Evolutionary conservation across 92 coral and sea anemone species (phyloP).

Genomic region (Heliopora coerulea): DNA sequence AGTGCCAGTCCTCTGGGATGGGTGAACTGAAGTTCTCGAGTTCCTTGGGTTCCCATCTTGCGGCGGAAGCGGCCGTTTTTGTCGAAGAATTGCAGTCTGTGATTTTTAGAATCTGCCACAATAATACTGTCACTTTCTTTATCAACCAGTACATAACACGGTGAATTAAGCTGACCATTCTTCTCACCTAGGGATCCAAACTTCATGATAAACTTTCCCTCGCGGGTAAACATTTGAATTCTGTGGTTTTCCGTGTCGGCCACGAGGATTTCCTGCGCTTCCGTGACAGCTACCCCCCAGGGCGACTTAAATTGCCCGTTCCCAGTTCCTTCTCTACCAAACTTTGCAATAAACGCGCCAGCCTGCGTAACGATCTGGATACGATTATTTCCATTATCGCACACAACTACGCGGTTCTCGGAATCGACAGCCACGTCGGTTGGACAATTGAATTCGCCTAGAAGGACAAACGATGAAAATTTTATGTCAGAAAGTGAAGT

Average conservation of each 20-base stretch:
- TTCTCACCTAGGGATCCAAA: conserved; percentile 88
- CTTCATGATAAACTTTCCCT: conserved; percentile 84
- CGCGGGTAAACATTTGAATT: conserved; percentile 78
- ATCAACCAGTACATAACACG: conserved; percentile 78
- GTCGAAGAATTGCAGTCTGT: conserved; percentile 91
- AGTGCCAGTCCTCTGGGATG: conserved; percentile 96
- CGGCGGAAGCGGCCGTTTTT: conserved; percentile 76
- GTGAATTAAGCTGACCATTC: conserved; percentile 81
- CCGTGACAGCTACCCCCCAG: conserved; percentile 93
- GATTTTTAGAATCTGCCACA: conserved; percentile 95
- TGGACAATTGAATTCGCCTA: conserved; percentile 94
- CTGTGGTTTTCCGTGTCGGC: conserved; percentile 99
- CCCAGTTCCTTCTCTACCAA: conserved; percentile 96
- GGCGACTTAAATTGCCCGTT: conserved; percentile 98
- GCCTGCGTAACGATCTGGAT: conserved; percentile 82
- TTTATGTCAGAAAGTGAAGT: no score
- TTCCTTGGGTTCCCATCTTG: conserved; percentile 82
- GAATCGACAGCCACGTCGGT: conserved; percentile 89
- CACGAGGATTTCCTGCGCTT: conserved; percentile 76
- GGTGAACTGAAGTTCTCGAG: conserved; percentile 78
- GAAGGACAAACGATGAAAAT: not conserved
- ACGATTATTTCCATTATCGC: conserved; percentile 96
- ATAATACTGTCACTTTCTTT: conserved; percentile 79
- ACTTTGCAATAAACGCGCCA: conserved; percentile 93
- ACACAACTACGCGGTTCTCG: conserved; percentile 82